Conservation (phyloP, 1,140 invertebrate genomes). For the Drosophila melanogaster region DNA sequence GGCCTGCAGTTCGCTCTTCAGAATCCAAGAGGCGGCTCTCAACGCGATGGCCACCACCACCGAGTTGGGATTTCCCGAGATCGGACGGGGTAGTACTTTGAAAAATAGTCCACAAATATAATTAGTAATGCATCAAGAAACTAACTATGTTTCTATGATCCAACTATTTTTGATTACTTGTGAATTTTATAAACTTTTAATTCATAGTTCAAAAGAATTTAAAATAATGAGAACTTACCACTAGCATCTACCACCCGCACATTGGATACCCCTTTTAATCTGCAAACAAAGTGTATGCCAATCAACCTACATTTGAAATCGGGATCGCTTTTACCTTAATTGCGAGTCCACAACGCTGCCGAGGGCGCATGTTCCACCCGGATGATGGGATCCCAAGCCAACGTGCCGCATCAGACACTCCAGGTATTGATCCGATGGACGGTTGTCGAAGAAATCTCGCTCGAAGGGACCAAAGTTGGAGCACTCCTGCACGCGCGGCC, state of each 20-base stretch:
- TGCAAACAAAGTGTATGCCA: conserved; percentile 60
- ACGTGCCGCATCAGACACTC: conserved; percentile 88
- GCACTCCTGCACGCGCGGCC: conserved; percentile 88
- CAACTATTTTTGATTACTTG: neutral
- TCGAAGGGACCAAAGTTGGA: conserved; percentile 79
- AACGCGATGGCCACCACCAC: conserved; percentile 88
- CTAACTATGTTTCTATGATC: too few species aligned
- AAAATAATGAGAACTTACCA: neutral
- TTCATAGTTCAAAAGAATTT: neutral
- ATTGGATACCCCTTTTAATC: conserved; percentile 87
- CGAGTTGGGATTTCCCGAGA: conserved; percentile 89
- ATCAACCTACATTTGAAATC: too few species aligned
- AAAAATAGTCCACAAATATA: neutral
- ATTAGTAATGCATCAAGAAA: neutral
- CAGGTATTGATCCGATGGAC: conserved; percentile 86
- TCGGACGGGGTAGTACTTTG: conserved; percentile 87
- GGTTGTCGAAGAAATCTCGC: conserved; percentile 62
- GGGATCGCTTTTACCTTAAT: conserved; percentile 46
- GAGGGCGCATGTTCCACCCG: conserved; percentile 88
- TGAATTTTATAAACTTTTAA: neutral
- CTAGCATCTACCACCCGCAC: conserved; percentile 90
- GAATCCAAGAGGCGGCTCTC: conserved; percentile 87
- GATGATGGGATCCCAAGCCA: conserved; percentile 89
- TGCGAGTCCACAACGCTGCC: conserved; percentile 83
- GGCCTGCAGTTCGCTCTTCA: conserved; percentile 59